A percentile compares a stretch with the other conserved stretches of the same genome.
These are phyloP conservation scores for Halotydeus destructor DNA, from an alignment of 1,140 invertebrate species.

Conservation along the genomic window DNA sequence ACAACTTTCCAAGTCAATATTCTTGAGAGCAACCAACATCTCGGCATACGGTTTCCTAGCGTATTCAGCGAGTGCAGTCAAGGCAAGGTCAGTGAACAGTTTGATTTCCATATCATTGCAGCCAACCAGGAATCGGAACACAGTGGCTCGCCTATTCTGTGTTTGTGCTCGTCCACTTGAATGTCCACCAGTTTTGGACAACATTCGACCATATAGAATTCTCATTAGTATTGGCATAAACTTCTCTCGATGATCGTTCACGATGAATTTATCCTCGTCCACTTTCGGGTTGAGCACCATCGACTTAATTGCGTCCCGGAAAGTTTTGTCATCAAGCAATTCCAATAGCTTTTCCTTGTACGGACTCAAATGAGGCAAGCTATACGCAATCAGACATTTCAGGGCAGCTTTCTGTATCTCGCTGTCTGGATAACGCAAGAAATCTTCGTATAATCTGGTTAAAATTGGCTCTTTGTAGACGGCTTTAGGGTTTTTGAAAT, in stretches of 20 bases:
- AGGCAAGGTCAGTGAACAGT: constrained; percentile 58
- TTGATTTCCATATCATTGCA: constrained; percentile 52
- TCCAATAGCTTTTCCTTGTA: constrained; percentile 52
- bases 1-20: not conserved
- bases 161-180: constrained; percentile 47
- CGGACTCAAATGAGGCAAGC: constrained; percentile 44
- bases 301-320: constrained; percentile 47
- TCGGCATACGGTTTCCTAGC: constrained; percentile 24
- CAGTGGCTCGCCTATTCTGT: constrained; percentile 42
- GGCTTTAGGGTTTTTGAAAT: constrained; percentile 54
- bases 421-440: constrained; percentile 50
- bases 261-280: constrained; percentile 39
- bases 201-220: constrained; percentile 74
- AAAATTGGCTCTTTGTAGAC: constrained; percentile 39
- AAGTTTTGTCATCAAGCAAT: constrained; percentile 62
- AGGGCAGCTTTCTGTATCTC: constrained; percentile 60
- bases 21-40: not conserved
- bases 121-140: constrained; percentile 63
- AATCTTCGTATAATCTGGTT: constrained; percentile 23
- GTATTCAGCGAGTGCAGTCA: constrained; percentile 43
- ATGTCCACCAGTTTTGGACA: constrained; percentile 41
- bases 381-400: constrained; percentile 63
- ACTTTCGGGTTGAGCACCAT: constrained; percentile 47
- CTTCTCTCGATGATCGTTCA: constrained; percentile 43
- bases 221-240: constrained; percentile 57